Percentiles rank a stretch among this genome's conserved stretches.
These are phyloP conservation scores for Lophius americanus DNA, from an alignment of 2,797 vertebrate species.

Conservation along the genomic window DNA sequence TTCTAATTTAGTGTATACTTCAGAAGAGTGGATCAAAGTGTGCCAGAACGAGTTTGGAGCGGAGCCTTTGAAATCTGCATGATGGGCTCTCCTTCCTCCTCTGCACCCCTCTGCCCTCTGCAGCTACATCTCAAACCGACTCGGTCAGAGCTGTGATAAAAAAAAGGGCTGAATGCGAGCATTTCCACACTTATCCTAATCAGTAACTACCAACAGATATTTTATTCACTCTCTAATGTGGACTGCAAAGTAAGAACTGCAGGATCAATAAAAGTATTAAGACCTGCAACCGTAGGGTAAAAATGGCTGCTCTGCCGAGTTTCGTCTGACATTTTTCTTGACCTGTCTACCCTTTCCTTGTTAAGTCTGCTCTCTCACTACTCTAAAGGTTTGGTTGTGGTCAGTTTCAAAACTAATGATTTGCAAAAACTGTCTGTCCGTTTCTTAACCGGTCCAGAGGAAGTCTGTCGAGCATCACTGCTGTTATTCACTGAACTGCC, in stretches of 20 bases:
- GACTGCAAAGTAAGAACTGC: neutral
- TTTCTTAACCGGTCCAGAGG: constrained; percentile 26
- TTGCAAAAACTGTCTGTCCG: neutral
- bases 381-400: neutral
- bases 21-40: neutral
- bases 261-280: neutral
- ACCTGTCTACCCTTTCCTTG: neutral
- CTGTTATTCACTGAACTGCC: constrained; percentile 18
- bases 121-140: neutral
- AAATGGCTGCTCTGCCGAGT: neutral
- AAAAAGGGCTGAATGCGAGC: no score
- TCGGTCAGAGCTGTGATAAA: neutral
- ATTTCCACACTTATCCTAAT: no score
- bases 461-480: neutral
- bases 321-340: no score
- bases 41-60: neutral
- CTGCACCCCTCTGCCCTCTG: neutral
- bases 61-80: neutral
- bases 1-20: neutral
- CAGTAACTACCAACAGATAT: neutral
- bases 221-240: neutral
- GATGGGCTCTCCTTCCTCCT: constrained; percentile 8
- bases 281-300: neutral
- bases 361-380: neutral
- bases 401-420: neutral